Evolutionary conservation across 2,888 invertebrate species (phyloP), one percentile per base, ranked within the genome.

Genomic region (Heliconius sara): DNA sequence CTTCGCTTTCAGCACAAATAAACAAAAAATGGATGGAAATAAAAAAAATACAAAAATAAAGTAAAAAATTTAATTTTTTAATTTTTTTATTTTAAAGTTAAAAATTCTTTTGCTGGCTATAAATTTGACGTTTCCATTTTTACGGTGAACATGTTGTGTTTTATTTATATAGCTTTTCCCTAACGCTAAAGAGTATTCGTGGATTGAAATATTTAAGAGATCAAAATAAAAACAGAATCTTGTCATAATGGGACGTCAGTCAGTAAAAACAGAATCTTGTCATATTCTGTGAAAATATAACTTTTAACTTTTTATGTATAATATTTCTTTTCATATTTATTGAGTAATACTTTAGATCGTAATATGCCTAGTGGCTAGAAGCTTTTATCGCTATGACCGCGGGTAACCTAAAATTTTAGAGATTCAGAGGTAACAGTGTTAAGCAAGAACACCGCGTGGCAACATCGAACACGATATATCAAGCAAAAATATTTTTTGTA

Each of bases 41-140:
- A 60, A 60, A 60, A 60, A 60, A 9, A n/a, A 60, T 1, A n/a
- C 7, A 22, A 52, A 47, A 30, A 52, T n/a, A 57, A 57, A 30
- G 22, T n/a, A 12, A 22, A 13, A 72, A 22, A 0, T 30, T 34
- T n/a, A n/a, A n/a, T n/a, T n/a, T n/a, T n/a, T n/a, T n/a, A n/a
- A n/a, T n/a, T n/a, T n/a, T n/a, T n/a, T n/a, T n/a, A n/a, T n/a
- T n/a, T n/a, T n/a, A n/a, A n/a, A 30, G 22, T n/a, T 22, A 22
- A 13, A 72, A 22, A 0, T 30, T 34, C 22, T 12, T 30, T 30
- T 30, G 6, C 30, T 72, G 16, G 57, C 34, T 16, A 73, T 73
- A 73, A 73, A 73, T 73, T 73, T 73, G n/a, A 30, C 57, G 52
- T 60, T 60, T 60, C n/a, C 72, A 34, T 60, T 16, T 57, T 73